Evolutionary conservation across 1,140 invertebrate genomes (phyloP), one percentile per base, ranked within the genome.

Genomic region (Lysiphlebus fabarum): DNA sequence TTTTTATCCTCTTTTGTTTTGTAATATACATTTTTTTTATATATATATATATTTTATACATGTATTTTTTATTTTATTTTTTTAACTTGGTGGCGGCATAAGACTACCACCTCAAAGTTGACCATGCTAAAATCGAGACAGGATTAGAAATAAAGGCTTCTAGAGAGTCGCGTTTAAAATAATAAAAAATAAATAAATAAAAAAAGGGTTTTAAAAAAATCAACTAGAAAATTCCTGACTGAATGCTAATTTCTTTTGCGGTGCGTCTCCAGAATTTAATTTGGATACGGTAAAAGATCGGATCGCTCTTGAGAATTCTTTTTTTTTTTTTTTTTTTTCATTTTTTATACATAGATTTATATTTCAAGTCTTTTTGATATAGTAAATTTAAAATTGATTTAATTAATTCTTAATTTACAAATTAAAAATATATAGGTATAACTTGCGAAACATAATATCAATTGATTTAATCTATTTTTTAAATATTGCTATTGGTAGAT

Each of bases 231-330:
- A 65, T 69, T 66, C 66, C 53, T 45, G 61, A 61, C 34, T 38
- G 69, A 67, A 77, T 74, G 73, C 71, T 77, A 77, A 77, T 77
- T 77, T 64, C 60, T 37, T 48, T n/a, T 12, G 53, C 51, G 58
- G 51, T 40, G 12, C 51, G 51, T 58, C 48, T 58, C 56, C 38
- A 53, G 57, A 55, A 60, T 60, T 60, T 60, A 49, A 60, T 60
- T 60, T 60, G 58, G 58, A 60, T 60, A 60, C 53, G 34, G 37
- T 44, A 44, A 60, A 60, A 60, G 58, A 60, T 60, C 53, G 4
- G 53, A 55, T 60, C 47, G 49, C 10, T 45, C 50, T 54, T 43
- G 58, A 1, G 17, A 17, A 17, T 17, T 17, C 3, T 17, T 1
- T 33, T 54, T 12, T 49, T 51, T 44, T 47, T 53, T n/a, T n/a